Conservation (phyloP, 2,888 invertebrate species). For the Pandemis cinnamomeana region DNA sequence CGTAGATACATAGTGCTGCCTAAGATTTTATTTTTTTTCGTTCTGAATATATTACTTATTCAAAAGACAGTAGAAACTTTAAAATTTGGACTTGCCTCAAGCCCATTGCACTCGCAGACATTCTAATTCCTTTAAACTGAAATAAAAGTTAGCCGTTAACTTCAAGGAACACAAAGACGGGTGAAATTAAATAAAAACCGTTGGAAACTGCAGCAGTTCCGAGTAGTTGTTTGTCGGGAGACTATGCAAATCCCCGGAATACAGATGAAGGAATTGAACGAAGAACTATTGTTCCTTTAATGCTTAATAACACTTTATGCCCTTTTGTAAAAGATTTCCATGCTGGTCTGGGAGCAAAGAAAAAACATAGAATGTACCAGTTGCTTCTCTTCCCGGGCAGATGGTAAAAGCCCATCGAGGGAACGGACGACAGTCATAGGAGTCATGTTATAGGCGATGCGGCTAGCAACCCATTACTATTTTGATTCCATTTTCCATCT, state of each 20-base stretch:
- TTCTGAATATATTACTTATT: not conserved
- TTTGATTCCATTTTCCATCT: too few species aligned
- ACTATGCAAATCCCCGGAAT: not conserved
- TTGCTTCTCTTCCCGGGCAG: too few species aligned
- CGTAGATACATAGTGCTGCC: too few species aligned
- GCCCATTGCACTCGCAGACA: conserved; percentile 10
- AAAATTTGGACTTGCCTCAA: not conserved
- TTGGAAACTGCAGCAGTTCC: conserved; percentile 1
- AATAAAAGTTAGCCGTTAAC: conserved; percentile 1
- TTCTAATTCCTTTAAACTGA: conserved; percentile 1
- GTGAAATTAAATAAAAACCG: conserved; percentile 1
- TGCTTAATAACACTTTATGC: too few species aligned
- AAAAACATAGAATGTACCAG: too few species aligned
- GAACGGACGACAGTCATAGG: too few species aligned
- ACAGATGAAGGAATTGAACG: not conserved
- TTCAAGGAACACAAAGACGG: not conserved
- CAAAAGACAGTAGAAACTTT: not conserved
- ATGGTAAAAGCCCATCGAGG: too few species aligned
- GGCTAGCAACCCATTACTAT: too few species aligned
- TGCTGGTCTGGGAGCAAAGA: too few species aligned
- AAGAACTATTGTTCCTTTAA: not conserved
- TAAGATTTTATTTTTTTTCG: not conserved
- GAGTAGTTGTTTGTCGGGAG: not conserved
- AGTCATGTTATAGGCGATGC: too few species aligned
- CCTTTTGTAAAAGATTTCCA: too few species aligned